Evolutionary conservation across 2,797 vertebrate genomes (phyloP), one percentile per base, ranked within the genome.

Genomic region (Dicrostonyx torquatus): DNA sequence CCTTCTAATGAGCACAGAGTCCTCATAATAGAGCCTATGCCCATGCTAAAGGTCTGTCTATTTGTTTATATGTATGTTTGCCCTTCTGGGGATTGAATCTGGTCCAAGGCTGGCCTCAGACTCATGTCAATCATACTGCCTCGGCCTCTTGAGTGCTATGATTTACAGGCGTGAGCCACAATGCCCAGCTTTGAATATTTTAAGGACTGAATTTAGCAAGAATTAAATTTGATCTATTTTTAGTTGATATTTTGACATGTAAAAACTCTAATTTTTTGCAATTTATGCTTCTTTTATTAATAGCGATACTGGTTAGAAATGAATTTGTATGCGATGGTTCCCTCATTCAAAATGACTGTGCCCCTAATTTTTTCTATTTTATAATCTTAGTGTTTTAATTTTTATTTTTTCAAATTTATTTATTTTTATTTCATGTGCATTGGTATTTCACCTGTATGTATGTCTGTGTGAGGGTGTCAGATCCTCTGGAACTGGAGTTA

Each of bases 171-270:
- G 4, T 50, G 48, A 72, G 34, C 20, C 13, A 29, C 22, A 7
- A 40, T 17, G 24, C 26, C 12, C 14, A 37, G 34, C 48, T 88
- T 77, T 72, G n/a, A 90, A 90, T 26, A 80, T 53, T 82, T 77
- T 95, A 45, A 92, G 50, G 4, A 79, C 22, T 37, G 40, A 60
- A 70, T 24, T 13, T 70, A 86, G 20, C 15, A 75, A 89, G 11
- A 94, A 91, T 86, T 96, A 58, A 82, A 86, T 89, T 86, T 78
- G 31, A 68, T 40, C 24, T 1, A 60, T 62, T 84, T 94, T 83
- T 78, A 10, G 89, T 79, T 87, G 53, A 11, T 66, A 15, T 78
- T 93, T 89, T 66, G 29, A 45, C 58, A 73, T 2, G 2, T 89
- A 3, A 86, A 90, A 90, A 76, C 13, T 91, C 43, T 40, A 40